Evolutionary conservation across 2,797 vertebrate genomes (phyloP).

Genomic region (Arctocebus calabarensis): DNA sequence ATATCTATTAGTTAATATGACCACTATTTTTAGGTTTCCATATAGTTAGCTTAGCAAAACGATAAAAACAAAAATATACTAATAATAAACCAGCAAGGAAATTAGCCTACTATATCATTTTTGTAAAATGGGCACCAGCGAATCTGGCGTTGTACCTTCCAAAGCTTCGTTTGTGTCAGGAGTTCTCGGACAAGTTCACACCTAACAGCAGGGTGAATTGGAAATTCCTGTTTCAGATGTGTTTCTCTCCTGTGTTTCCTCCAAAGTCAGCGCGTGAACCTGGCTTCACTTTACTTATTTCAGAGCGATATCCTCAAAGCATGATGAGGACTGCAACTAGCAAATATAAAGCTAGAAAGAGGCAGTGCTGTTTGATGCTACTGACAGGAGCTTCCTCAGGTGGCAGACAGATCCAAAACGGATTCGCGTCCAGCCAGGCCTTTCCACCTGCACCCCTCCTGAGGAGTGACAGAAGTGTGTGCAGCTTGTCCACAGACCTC

Average conservation of each 20-base stretch:
- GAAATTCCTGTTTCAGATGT: not conserved
- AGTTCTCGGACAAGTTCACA: not conserved
- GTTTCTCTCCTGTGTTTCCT: slow-evolving; percentile 28
- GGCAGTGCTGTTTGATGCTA: not conserved
- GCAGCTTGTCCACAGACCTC: slow-evolving; percentile 70
- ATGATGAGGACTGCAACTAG: not conserved
- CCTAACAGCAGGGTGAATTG: not conserved
- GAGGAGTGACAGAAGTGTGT: slow-evolving; percentile 40
- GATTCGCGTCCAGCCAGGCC: slow-evolving; percentile 29
- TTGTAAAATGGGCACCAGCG: not conserved
- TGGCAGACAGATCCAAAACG: slow-evolving; percentile 21
- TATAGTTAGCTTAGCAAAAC: slow-evolving; percentile 72
- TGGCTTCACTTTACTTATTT: slow-evolving; percentile 22
- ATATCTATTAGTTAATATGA: slow-evolving; percentile 9
- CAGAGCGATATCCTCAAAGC: slow-evolving; percentile 6
- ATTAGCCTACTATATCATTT: slow-evolving; percentile 64
- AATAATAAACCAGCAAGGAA: slow-evolving; percentile 73
- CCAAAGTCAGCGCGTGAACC: not conserved
- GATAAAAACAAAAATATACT: slow-evolving; percentile 73
- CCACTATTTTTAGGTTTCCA: not conserved
- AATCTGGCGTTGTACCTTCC: not conserved
- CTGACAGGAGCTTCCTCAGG: slow-evolving; percentile 58
- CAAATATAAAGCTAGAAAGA: slow-evolving; percentile 17
- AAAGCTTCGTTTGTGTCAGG: not conserved
- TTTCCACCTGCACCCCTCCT: slow-evolving; percentile 72